A percentile compares a stretch with the other conserved stretches of the same genome.
Evolutionary conservation across 2,113 vertebrate genomes (phyloP).

Genomic region (Actenoides lindsayi): DNA sequence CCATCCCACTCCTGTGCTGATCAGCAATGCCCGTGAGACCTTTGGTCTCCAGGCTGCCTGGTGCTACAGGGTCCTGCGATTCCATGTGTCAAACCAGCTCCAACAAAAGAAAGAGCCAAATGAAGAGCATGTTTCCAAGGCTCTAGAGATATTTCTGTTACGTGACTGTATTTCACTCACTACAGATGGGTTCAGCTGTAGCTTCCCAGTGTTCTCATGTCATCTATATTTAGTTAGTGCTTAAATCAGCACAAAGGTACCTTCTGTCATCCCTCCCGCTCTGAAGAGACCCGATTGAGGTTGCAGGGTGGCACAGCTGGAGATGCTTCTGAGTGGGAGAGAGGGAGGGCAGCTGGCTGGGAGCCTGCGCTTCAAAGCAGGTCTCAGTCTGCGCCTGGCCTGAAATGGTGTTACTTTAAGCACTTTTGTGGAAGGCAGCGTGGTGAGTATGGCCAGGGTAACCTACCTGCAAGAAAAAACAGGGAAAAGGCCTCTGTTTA

Average conservation of each 20-base stretch:
- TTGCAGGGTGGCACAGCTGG: not conserved
- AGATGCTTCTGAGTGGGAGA: not conserved
- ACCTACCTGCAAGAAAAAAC: not conserved
- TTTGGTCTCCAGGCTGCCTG: not conserved
- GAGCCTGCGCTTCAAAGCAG: not conserved
- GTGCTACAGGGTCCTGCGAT: not conserved
- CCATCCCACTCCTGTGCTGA: accelerated
- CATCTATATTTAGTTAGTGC: constrained; percentile 31
- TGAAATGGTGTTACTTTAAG: not conserved
- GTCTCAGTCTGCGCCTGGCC: not conserved
- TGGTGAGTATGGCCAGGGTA: not conserved
- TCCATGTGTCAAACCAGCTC: not conserved
- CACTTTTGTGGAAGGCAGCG: not conserved
- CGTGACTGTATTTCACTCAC: not conserved
- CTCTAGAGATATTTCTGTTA: not conserved
- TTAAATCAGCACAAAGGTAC: constrained; percentile 51
- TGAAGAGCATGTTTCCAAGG: not conserved
- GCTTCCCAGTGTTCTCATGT: constrained; percentile 5
- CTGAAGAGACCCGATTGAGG: not conserved
- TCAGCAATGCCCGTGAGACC: accelerated
- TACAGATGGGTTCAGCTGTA: constrained; percentile 24
- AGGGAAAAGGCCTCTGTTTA: not conserved
- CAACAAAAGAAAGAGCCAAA: not conserved
- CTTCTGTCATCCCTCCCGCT: constrained; percentile 20
- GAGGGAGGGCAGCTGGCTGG: not conserved